Conservation (phyloP, 1,140 invertebrate species). For the Panagrolaimus sp. region DNA sequence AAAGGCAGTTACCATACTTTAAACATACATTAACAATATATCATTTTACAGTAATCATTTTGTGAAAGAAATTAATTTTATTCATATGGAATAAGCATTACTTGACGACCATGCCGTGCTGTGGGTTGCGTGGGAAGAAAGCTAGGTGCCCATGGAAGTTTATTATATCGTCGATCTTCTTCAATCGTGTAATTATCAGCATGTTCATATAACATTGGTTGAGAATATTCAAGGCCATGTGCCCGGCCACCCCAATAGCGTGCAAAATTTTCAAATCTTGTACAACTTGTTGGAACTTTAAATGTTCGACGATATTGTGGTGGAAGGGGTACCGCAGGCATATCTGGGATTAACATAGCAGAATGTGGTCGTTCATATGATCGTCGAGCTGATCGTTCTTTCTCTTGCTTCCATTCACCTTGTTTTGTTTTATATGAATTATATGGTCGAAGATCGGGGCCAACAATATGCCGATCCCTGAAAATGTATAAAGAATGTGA, state of each 20-base stretch:
- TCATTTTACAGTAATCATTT: background rate
- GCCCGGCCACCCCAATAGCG: slow-evolving; percentile 37
- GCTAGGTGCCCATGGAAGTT: slow-evolving; percentile 23
- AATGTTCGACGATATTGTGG: slow-evolving; percentile 25
- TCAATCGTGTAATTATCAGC: slow-evolving; percentile 23
- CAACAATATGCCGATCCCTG: slow-evolving; percentile 26
- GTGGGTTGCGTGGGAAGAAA: slow-evolving; percentile 19
- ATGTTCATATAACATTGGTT: slow-evolving; percentile 33
- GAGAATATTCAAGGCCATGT: slow-evolving; percentile 31
- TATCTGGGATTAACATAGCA: slow-evolving; percentile 11
- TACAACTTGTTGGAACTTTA: slow-evolving; percentile 27
- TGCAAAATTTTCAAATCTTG: slow-evolving; percentile 35
- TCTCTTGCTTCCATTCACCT: slow-evolving; percentile 21
- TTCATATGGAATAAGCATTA: slow-evolving; percentile 35
- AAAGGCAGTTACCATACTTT: too few species aligned
- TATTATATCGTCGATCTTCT: slow-evolving; percentile 35
- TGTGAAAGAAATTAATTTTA: background rate
- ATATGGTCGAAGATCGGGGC: slow-evolving; percentile 28
- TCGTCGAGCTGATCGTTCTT: slow-evolving; percentile 1
- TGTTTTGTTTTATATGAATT: slow-evolving; percentile 32
- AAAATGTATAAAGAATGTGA: background rate
- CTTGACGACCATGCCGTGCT: slow-evolving; percentile 33
- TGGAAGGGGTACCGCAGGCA: slow-evolving; percentile 10
- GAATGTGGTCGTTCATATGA: background rate
- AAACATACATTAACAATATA: too few species aligned